Evolutionary conservation across 2,888 invertebrate genomes (phyloP).

Genomic region (Isotomurus palustris): DNA sequence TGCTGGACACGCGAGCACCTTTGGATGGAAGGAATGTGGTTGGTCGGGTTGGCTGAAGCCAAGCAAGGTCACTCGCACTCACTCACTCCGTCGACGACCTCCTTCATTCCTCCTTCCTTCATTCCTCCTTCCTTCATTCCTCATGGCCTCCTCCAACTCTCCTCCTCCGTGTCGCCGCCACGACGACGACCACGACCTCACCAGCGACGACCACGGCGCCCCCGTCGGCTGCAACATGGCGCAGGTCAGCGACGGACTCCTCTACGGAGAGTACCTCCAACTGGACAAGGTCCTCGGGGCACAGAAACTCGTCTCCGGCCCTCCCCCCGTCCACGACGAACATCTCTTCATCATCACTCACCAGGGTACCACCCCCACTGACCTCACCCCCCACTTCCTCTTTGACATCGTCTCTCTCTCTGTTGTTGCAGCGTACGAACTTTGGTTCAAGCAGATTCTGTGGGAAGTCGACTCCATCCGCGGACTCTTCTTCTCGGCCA

Average conservation of each 20-base stretch:
- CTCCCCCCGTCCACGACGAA: constrained; percentile 82
- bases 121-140: too few relatives aligned
- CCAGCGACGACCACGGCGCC: constrained; percentile 20
- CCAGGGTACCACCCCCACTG: constrained; percentile 69
- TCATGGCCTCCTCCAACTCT: constrained; percentile 1
- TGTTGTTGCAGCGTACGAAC: constrained; percentile 77
- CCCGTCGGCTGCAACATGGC: constrained; percentile 46
- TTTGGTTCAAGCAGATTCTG: constrained; percentile 99
- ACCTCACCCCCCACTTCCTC: neutral
- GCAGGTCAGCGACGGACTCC: constrained; percentile 59
- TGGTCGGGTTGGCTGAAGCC: too few relatives aligned
- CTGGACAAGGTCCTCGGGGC: constrained; percentile 78
- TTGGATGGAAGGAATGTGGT: too few relatives aligned
- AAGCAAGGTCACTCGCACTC: too few relatives aligned
- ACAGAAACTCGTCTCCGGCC: constrained; percentile 73
- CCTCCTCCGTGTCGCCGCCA: too few relatives aligned
- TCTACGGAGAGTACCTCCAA: constrained; percentile 86
- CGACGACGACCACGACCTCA: too few relatives aligned
- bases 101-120: too few relatives aligned
- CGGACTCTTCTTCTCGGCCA: constrained; percentile 64
- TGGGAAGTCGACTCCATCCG: constrained; percentile 93
- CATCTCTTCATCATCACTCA: constrained; percentile 96
- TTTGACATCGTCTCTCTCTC: neutral
- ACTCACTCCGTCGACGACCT: too few relatives aligned
- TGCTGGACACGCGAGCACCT: too few relatives aligned